Percentiles rank a stretch among this genome's conserved stretches.
Conservation (phyloP, 1,140 invertebrate genomes). For the Teleopsis dalmanni region DNA sequence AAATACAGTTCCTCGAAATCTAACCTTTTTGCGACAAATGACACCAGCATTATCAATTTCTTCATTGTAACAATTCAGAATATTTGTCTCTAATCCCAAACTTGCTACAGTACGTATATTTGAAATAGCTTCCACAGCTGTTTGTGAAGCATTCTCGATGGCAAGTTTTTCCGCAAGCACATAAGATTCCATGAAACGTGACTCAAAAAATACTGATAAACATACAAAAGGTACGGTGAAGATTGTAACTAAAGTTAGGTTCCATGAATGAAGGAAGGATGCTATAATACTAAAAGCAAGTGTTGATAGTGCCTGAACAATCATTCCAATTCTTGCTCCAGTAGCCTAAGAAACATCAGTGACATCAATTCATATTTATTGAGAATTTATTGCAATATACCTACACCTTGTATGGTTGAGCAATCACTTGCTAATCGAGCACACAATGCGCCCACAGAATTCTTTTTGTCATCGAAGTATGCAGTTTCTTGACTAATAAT, state of each 20-base stretch:
- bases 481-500: constrained; percentile 71
- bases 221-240: constrained; percentile 72
- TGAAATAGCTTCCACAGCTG: constrained; percentile 78
- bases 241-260: constrained; percentile 80
- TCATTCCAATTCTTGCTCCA: constrained; percentile 67
- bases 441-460: constrained; percentile 71
- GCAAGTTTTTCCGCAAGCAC: constrained; percentile 55
- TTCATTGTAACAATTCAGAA: constrained; percentile 57
- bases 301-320: constrained; percentile 69
- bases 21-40: constrained; percentile 61
- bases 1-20: constrained; percentile 64
- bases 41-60: constrained; percentile 56
- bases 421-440: constrained; percentile 70
- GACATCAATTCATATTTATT: no score
- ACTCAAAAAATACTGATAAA: constrained; percentile 55
- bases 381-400: no score
- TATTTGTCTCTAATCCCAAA: constrained; percentile 75
- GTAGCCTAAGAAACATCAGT: constrained; percentile 53
- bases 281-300: constrained; percentile 61
- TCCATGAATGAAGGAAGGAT: constrained; percentile 79
- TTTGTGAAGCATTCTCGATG: constrained; percentile 64
- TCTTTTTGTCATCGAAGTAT: constrained; percentile 68
- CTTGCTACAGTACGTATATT: constrained; percentile 75
- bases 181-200: constrained; percentile 59
- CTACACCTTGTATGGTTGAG: constrained; percentile 69